Evolutionary conservation across 2,888 invertebrate genomes (phyloP).

Genomic region (Tinea trinotella): DNA sequence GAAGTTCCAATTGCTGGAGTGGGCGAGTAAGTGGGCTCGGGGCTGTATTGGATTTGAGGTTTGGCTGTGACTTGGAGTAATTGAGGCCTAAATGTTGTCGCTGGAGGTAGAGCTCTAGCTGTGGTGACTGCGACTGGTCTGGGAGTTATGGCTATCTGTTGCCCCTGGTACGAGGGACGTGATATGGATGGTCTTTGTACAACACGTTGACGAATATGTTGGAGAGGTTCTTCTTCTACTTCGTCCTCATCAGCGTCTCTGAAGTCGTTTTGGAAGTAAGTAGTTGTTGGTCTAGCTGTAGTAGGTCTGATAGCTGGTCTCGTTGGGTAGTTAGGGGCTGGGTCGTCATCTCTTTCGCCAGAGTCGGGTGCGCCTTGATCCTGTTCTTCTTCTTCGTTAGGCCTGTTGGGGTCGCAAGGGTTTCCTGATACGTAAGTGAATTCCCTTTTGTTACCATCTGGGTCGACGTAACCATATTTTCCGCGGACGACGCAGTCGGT

Average conservation of each 20-base stretch:
- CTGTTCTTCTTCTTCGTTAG: slow-evolving; percentile 77
- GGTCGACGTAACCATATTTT: slow-evolving; percentile 90
- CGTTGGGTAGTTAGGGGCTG: slow-evolving; percentile 76
- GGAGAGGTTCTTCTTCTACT: slow-evolving; percentile 65
- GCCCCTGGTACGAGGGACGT: slow-evolving; percentile 60
- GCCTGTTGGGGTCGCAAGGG: slow-evolving; percentile 89
- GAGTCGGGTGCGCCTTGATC: slow-evolving; percentile 70
- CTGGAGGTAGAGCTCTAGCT: slow-evolving; percentile 69
- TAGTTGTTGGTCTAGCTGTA: slow-evolving; percentile 65
- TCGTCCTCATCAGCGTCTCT: slow-evolving; percentile 76
- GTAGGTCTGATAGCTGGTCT: slow-evolving; percentile 56
- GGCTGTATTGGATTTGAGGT: slow-evolving; percentile 66
- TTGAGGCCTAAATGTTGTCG: slow-evolving; percentile 78
- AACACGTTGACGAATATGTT: slow-evolving; percentile 58
- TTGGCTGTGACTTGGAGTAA: slow-evolving; percentile 72
- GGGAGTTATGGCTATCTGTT: slow-evolving; percentile 73
- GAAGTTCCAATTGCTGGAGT: slow-evolving; percentile 44
- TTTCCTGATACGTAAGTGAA: slow-evolving; percentile 90
- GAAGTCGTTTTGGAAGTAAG: slow-evolving; percentile 81
- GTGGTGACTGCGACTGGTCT: slow-evolving; percentile 68
- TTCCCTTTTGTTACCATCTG: slow-evolving; percentile 88
- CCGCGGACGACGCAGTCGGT: slow-evolving; percentile 90
- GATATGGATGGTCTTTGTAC: slow-evolving; percentile 60
- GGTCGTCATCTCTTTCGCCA: slow-evolving; percentile 72
- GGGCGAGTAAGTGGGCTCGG: slow-evolving; percentile 63